Evolutionary conservation across 2,113 vertebrate species (phyloP).

Genomic region (Benitochromis conjunctus): DNA sequence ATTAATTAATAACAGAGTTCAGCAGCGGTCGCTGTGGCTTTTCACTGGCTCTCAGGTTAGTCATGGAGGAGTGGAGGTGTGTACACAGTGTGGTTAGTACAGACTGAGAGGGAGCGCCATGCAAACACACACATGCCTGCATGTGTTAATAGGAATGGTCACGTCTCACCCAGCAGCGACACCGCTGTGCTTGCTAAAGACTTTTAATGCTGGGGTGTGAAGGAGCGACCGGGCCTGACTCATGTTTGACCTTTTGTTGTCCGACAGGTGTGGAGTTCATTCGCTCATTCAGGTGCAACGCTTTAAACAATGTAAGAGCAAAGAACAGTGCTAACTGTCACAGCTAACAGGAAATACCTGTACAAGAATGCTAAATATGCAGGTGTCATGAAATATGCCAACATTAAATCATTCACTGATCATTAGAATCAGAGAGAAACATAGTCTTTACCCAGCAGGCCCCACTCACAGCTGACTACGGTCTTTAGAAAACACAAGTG

Average conservation of each 20-base stretch:
- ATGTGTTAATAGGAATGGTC: not conserved
- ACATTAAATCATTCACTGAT: not conserved
- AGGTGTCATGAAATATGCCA: not conserved
- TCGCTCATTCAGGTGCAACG: not conserved
- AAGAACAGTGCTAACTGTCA: not conserved
- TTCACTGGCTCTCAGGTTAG: conserved; percentile 4
- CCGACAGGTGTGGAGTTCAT: not conserved
- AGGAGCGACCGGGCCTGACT: not conserved
- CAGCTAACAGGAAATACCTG: not conserved
- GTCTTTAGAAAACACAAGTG: not conserved
- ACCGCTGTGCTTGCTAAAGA: not conserved
- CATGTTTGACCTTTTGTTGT: not conserved
- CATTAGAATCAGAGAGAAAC: not conserved
- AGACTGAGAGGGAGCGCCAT: not conserved
- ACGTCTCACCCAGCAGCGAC: not conserved
- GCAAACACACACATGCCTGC: not conserved
- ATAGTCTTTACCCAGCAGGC: not conserved
- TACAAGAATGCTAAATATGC: not conserved
- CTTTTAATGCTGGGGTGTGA: not conserved
- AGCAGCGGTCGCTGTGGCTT: not conserved
- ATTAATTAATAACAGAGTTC: conserved; percentile 27
- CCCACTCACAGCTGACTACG: not conserved
- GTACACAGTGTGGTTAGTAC: conserved; percentile 14
- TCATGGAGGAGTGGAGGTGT: conserved; percentile 10
- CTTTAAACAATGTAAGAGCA: not conserved